Conservation (phyloP, 2,797 vertebrate genomes). For the Epinephelus malabaricus region DNA sequence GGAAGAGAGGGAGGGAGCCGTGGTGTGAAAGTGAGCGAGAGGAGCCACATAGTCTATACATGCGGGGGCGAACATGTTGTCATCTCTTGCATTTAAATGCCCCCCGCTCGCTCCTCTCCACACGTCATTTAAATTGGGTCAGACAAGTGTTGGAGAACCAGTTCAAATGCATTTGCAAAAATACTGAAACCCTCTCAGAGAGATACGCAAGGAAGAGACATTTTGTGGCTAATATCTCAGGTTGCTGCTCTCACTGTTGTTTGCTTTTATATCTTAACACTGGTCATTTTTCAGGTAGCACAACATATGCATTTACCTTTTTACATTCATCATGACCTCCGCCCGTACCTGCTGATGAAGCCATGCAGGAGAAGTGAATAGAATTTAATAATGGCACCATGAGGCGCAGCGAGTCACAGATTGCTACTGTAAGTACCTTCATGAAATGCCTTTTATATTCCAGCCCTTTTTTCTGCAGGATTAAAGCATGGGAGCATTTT, state of each 20-base stretch:
- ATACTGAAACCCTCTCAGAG: slow-evolving; percentile 42
- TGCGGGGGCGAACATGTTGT: slow-evolving; percentile 69
- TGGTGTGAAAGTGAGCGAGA: slow-evolving; percentile 55
- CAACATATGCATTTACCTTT: background rate
- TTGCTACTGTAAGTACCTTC: slow-evolving; percentile 50
- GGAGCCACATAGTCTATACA: slow-evolving; percentile 54
- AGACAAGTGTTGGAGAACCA: slow-evolving; percentile 62
- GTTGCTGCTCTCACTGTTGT: background rate
- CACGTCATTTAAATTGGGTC: slow-evolving; percentile 76
- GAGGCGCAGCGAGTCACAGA: slow-evolving; percentile 42
- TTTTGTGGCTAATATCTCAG: slow-evolving; percentile 16
- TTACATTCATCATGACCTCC: slow-evolving; percentile 36
- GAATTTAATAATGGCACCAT: slow-evolving; percentile 51
- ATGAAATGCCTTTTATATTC: slow-evolving; percentile 57
- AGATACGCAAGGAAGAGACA: slow-evolving; percentile 1
- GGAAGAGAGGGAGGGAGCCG: slow-evolving; percentile 27
- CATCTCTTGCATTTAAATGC: slow-evolving; percentile 77
- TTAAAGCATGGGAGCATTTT: slow-evolving; percentile 57
- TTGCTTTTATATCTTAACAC: background rate
- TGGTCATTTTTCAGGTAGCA: background rate
- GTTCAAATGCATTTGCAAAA: slow-evolving; percentile 57
- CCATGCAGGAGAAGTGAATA: slow-evolving; percentile 20
- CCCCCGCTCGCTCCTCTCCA: slow-evolving; percentile 51
- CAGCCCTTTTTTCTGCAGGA: slow-evolving; percentile 29
- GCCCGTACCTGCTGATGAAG: slow-evolving; percentile 39